Percentiles rank a stretch among this genome's conserved stretches.
Evolutionary conservation across 2,888 invertebrate species (phyloP).

Genomic region (Drosophila birchii): DNA sequence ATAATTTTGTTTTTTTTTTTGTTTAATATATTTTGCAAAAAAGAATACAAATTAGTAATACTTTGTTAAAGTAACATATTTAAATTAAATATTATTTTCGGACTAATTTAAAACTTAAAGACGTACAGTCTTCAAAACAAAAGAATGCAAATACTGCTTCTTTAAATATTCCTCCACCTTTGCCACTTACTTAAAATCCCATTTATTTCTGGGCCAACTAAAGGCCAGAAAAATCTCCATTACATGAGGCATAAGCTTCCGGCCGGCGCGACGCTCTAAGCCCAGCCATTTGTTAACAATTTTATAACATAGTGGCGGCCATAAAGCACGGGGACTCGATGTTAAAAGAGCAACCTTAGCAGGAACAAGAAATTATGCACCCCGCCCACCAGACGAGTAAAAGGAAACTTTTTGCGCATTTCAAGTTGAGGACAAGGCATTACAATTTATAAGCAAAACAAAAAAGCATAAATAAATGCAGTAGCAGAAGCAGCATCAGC

Average conservation of each 20-base stretch:
- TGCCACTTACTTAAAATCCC: slow-evolving; percentile 5
- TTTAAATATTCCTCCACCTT: background rate
- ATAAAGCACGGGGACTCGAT: slow-evolving; percentile 34
- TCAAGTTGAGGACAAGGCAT: slow-evolving; percentile 49
- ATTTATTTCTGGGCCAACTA: slow-evolving; percentile 24
- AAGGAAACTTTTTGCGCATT: slow-evolving; percentile 47
- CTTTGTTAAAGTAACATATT: too few relatives aligned
- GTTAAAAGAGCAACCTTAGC: slow-evolving; percentile 20
- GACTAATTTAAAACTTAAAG: background rate
- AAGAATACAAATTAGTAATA: too few relatives aligned
- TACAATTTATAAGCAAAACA: slow-evolving; percentile 56
- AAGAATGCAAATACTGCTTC: background rate
- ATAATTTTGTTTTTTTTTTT: too few relatives aligned
- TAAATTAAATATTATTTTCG: background rate
- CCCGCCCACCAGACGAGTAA: slow-evolving; percentile 28
- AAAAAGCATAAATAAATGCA: slow-evolving; percentile 52
- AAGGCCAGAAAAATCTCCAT: slow-evolving; percentile 31
- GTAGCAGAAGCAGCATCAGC: slow-evolving; percentile 7
- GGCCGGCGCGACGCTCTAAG: slow-evolving; percentile 13
- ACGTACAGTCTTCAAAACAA: too few relatives aligned
- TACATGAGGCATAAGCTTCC: slow-evolving; percentile 29
- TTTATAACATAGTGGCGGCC: slow-evolving; percentile 33
- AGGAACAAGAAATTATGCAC: slow-evolving; percentile 38
- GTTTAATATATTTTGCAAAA: too few relatives aligned
- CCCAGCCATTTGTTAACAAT: slow-evolving; percentile 35